These are phyloP conservation scores for Aporophyla nigra DNA, from an alignment of 2,888 invertebrate species.

Conservation along the genomic window DNA sequence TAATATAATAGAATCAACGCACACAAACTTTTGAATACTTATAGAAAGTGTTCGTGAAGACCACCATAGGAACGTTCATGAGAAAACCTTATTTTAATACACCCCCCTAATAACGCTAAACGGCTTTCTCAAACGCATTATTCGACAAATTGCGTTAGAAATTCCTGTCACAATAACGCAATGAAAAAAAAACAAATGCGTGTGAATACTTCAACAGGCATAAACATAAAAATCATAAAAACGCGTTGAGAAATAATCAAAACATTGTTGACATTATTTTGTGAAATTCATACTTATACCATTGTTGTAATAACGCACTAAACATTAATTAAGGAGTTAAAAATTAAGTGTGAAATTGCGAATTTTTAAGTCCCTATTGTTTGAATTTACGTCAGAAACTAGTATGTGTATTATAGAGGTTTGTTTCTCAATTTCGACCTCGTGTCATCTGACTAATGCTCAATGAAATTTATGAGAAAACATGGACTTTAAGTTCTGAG, in stretches of 20 bases:
- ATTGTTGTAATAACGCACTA: conserved; percentile 55
- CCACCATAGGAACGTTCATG: not conserved
- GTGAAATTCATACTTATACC: conserved; percentile 52
- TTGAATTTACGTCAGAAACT: conserved; percentile 44
- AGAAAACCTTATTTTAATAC: not conserved
- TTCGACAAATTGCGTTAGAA: conserved; percentile 9
- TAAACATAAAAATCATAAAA: conserved; percentile 43
- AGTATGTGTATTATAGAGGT: conserved; percentile 15
- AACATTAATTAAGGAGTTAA: conserved; percentile 60
- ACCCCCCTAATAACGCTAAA: not conserved
- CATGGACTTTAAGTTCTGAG: conserved; percentile 8
- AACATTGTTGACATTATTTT: conserved; percentile 64
- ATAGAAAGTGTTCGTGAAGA: not conserved
- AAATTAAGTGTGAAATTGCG: conserved; percentile 51
- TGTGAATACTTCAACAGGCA: conserved; percentile 43
- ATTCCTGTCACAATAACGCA: conserved; percentile 36
- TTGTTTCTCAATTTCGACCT: conserved; percentile 51
- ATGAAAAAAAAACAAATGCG: conserved; percentile 34
- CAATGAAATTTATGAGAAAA: conserved; percentile 52
- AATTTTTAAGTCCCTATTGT: conserved; percentile 60
- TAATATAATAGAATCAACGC: no score
- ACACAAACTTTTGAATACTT: not conserved
- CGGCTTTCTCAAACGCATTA: conserved; percentile 26
- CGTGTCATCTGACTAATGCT: conserved; percentile 28
- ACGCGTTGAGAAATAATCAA: conserved; percentile 51